A percentile compares a stretch with the other conserved stretches of the same genome.
Evolutionary conservation across 2,113 vertebrate species (phyloP).

Genomic region (Ptychochromis oligacanthus): DNA sequence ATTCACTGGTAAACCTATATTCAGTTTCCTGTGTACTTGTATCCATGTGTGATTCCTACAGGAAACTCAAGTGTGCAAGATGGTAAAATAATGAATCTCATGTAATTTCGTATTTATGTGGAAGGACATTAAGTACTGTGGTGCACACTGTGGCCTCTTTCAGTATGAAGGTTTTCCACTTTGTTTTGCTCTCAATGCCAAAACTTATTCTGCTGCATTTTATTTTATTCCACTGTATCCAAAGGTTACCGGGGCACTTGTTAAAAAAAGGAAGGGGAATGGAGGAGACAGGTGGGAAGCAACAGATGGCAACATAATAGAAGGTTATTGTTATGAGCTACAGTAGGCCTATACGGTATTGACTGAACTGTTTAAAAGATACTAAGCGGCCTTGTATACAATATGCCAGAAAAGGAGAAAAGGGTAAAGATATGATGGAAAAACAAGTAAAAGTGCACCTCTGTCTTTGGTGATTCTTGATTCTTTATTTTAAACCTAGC

Average conservation of each 20-base stretch:
- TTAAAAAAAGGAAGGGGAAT: slow-evolving; percentile 31
- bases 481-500: neutral
- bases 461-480: neutral
- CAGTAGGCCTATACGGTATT: slow-evolving; percentile 40
- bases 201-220: slow-evolving; percentile 10
- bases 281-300: slow-evolving; percentile 60
- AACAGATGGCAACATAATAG: slow-evolving; percentile 62
- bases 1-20: neutral
- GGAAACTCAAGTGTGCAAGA: neutral
- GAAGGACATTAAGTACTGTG: neutral
- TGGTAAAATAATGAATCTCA: neutral
- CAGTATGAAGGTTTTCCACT: slow-evolving; percentile 3
- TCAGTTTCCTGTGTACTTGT: neutral
- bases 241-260: slow-evolving; percentile 31
- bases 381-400: slow-evolving; percentile 3
- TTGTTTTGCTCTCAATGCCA: neutral
- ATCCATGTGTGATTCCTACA: neutral
- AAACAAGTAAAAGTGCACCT: neutral
- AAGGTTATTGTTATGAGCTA: slow-evolving; percentile 35
- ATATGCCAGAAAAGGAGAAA: slow-evolving; percentile 11
- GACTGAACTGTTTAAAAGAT: slow-evolving; percentile 10
- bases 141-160: neutral
- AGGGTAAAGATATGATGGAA: neutral
- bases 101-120: neutral
- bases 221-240: slow-evolving; percentile 13